Evolutionary conservation across 2,797 vertebrate genomes (phyloP).

Genomic region (Amblyopsis hoosieri): DNA sequence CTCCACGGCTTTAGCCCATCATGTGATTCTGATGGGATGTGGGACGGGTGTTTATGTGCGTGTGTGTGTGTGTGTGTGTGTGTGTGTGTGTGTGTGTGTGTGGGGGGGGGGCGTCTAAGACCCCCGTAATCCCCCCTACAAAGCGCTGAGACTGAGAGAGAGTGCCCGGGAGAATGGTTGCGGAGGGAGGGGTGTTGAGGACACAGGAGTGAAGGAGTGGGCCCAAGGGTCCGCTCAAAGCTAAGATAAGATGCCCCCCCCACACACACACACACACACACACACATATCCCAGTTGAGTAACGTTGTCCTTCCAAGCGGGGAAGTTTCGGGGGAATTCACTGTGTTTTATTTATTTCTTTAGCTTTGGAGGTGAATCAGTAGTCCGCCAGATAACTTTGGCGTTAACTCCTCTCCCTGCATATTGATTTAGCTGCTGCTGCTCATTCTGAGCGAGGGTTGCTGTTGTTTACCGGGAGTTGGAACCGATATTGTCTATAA

Average conservation of each 20-base stretch:
- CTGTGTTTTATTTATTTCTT: constrained; percentile 28
- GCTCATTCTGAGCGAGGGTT: constrained; percentile 48
- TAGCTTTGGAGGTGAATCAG: constrained; percentile 20
- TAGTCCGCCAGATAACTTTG: constrained; percentile 25
- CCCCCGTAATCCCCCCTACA: constrained; percentile 70
- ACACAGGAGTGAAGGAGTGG: constrained; percentile 60
- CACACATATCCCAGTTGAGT: constrained; percentile 15
- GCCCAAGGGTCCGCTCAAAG: constrained; percentile 58
- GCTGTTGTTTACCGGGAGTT: constrained; percentile 66
- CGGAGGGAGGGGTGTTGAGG: constrained; percentile 38
- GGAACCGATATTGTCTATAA: constrained; percentile 68
- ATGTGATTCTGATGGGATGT: constrained; percentile 54
- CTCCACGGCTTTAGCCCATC: constrained; percentile 61
- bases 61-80: no score
- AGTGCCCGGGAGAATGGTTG: constrained; percentile 36
- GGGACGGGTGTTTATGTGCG: constrained; percentile 2
- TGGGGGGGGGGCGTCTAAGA: constrained; percentile 58
- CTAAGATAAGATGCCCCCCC: constrained; percentile 46
- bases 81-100: background rate
- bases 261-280: background rate
- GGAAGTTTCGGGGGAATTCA: constrained; percentile 2
- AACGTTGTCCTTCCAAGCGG: constrained; percentile 15
- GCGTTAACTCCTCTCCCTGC: constrained; percentile 30
- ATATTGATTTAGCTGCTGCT: constrained; percentile 56
- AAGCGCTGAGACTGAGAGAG: constrained; percentile 41